These are phyloP conservation scores for Dolichopus griseipennis DNA, from an alignment of 2,888 invertebrate species.

Conservation along the genomic window DNA sequence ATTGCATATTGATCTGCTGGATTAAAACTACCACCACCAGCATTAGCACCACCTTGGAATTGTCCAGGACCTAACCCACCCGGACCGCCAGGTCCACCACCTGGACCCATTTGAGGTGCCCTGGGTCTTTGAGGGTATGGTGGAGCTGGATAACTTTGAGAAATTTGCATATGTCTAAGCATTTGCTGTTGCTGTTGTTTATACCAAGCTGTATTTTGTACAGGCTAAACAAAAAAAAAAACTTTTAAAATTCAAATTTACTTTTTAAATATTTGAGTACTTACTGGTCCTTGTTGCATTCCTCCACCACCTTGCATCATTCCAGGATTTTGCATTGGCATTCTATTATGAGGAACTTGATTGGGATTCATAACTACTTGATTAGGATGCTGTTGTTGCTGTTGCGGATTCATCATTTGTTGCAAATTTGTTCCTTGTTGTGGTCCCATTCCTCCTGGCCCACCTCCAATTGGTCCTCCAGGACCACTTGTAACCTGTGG, in stretches of 20 bases:
- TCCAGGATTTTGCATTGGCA: slow-evolving; percentile 40
- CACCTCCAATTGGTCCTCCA: slow-evolving; percentile 16
- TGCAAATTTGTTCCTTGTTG: slow-evolving; percentile 36
- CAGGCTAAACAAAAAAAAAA: slow-evolving; percentile 24
- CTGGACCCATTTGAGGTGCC: slow-evolving; percentile 38
- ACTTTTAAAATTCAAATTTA: neutral
- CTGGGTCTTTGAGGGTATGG: slow-evolving; percentile 41
- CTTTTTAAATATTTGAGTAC: slow-evolving; percentile 20
- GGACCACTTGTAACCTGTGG: slow-evolving; percentile 19
- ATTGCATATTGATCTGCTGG: slow-evolving; percentile 44
- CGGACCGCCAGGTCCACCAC: slow-evolving; percentile 25
- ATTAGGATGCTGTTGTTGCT: slow-evolving; percentile 42
- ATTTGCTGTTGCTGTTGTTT: slow-evolving; percentile 45
- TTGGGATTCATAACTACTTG: slow-evolving; percentile 47
- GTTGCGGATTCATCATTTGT: slow-evolving; percentile 41
- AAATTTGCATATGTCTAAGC: slow-evolving; percentile 46
- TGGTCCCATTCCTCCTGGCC: slow-evolving; percentile 27
- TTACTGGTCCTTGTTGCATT: slow-evolving; percentile 38
- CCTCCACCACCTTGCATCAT: slow-evolving; percentile 33
- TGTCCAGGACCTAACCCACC: slow-evolving; percentile 18
- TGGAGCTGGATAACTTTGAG: slow-evolving; percentile 37
- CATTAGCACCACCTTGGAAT: slow-evolving; percentile 20
- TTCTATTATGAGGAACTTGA: slow-evolving; percentile 43
- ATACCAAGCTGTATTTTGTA: slow-evolving; percentile 39
- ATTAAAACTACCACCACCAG: slow-evolving; percentile 28